phyloP scores from a whole-genome alignment of 1,140 invertebrate genomes.

The Aricia agestis region DNA sequence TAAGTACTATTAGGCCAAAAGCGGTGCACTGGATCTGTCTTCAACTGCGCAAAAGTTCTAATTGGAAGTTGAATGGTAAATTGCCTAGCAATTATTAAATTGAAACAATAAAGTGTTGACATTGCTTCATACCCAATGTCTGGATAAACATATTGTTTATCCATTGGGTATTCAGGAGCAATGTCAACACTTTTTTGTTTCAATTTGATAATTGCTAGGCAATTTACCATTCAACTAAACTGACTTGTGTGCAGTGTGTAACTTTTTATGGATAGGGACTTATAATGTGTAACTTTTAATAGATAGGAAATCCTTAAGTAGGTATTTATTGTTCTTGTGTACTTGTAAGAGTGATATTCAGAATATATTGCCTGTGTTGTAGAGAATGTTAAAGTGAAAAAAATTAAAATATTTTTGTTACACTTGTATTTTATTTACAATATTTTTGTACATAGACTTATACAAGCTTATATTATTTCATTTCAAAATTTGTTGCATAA shows the following conservation, averaged over 20 bases:
- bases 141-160: too few relatives aligned
- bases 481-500: not conserved
- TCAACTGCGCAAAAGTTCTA: too few relatives aligned
- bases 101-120: not conserved
- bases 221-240: too few relatives aligned
- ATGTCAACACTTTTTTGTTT: not conserved
- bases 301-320: not conserved
- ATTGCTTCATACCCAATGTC: too few relatives aligned
- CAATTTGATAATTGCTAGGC: not conserved
- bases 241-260: too few relatives aligned
- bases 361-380: not conserved
- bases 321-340: not conserved
- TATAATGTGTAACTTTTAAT: too few relatives aligned
- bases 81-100: too few relatives aligned
- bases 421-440: not conserved
- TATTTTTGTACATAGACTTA: not conserved
- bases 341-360: not conserved
- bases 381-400: not conserved
- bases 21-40: too few relatives aligned
- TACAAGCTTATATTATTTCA: not conserved
- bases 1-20: too few relatives aligned
- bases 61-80: too few relatives aligned
- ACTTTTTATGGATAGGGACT: too few relatives aligned
- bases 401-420: not conserved
- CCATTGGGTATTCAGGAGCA: too few relatives aligned